Percentiles rank a stretch among this genome's conserved stretches.
These are phyloP conservation scores for Aegotheles bennettii DNA, from an alignment of 2,113 vertebrate species.

Conservation along the genomic window DNA sequence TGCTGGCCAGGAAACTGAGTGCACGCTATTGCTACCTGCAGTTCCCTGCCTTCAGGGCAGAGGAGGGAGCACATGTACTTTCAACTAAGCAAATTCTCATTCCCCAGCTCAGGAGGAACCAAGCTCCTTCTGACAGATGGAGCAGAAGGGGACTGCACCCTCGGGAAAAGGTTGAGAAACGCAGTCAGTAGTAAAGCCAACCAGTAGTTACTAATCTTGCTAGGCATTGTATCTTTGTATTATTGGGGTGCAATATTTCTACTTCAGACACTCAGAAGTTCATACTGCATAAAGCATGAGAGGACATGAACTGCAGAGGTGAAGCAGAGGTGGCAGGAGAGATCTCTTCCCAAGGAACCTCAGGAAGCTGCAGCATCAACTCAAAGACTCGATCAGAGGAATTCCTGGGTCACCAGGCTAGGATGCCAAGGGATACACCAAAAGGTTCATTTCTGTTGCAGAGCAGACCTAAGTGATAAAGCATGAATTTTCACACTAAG, in stretches of 20 bases:
- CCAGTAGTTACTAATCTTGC: not conserved
- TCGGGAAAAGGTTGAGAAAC: not conserved
- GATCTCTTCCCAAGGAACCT: not conserved
- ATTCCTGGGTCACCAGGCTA: not conserved
- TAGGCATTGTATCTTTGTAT: rapidly evolving
- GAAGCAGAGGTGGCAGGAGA: not conserved
- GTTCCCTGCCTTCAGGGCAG: not conserved
- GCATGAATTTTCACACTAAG: not conserved
- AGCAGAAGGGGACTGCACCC: not conserved
- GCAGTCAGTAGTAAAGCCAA: not conserved
- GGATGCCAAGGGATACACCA: not conserved
- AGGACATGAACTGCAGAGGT: not conserved
- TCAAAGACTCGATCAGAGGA: not conserved
- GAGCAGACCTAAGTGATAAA: not conserved
- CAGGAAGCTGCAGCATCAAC: not conserved
- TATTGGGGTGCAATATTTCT: not conserved
- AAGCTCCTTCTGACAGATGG: not conserved
- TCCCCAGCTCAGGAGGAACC: not conserved
- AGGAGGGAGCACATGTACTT: not conserved
- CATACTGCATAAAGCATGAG: not conserved
- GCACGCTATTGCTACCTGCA: not conserved
- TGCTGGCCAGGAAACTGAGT: not conserved
- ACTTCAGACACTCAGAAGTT: not conserved
- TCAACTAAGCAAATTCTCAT: not conserved
- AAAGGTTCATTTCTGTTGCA: not conserved